Percentiles rank a stretch among this genome's conserved stretches.
These are phyloP conservation scores for Delichon dasypus DNA, from an alignment of 2,797 vertebrate genomes.

Conservation along the genomic window DNA sequence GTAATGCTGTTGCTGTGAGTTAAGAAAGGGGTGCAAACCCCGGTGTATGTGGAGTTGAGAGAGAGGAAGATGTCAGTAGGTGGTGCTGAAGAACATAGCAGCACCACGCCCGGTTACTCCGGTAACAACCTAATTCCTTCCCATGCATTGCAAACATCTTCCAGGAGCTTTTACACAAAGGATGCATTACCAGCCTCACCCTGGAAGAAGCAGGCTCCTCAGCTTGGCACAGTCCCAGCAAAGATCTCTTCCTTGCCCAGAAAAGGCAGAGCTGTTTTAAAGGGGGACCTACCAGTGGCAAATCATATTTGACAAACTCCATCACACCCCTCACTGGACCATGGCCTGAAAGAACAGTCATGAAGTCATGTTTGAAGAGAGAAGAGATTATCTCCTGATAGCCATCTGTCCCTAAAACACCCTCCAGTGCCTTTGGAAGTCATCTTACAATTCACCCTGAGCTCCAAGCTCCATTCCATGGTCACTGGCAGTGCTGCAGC, in stretches of 20 bases:
- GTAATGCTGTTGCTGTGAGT: neutral
- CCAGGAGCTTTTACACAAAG: conserved; percentile 18
- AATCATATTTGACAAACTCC: neutral
- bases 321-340: neutral
- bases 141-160: conserved; percentile 18
- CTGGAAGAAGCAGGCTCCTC: neutral
- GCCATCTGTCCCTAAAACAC: neutral
- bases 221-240: neutral
- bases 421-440: neutral
- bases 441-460: neutral
- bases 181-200: conserved; percentile 26
- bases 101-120: neutral
- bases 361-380: neutral
- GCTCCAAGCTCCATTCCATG: neutral
- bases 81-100: conserved; percentile 48
- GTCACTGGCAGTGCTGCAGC: neutral
- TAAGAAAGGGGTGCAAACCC: neutral
- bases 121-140: conserved; percentile 1
- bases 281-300: neutral
- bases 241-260: neutral
- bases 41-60: neutral
- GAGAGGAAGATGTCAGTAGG: conserved; percentile 30
- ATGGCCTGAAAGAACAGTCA: neutral
- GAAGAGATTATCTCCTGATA: neutral
- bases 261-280: neutral